Conservation (phyloP, 2,113 vertebrate genomes). For the Upupa epops region DNA sequence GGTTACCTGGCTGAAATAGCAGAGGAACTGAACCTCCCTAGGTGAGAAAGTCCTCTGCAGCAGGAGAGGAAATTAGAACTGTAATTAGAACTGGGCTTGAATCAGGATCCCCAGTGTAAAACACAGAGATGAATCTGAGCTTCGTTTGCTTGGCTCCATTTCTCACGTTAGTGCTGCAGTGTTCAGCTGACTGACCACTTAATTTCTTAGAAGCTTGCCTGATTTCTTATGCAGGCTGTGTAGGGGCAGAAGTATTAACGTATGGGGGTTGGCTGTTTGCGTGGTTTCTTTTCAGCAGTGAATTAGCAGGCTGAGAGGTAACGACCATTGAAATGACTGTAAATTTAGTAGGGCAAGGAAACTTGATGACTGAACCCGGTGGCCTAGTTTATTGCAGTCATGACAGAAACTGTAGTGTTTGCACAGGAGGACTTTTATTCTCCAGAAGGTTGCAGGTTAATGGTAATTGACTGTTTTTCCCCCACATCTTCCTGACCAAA, state of each 20-base stretch:
- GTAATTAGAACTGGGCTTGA: not conserved
- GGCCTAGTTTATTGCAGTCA: constrained; percentile 53
- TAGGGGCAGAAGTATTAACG: not conserved
- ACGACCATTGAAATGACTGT: constrained; percentile 41
- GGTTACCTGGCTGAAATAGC: not conserved
- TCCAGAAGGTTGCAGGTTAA: constrained; percentile 5
- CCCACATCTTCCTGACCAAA: not conserved
- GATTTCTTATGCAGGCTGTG: not conserved
- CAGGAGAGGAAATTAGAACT: not conserved
- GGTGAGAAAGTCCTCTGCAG: not conserved
- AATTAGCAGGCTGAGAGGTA: not conserved
- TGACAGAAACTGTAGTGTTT: constrained; percentile 59
- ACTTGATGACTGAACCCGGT: constrained; percentile 52
- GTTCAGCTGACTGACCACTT: not conserved
- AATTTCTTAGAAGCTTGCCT: no score
- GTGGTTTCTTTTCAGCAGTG: not conserved
- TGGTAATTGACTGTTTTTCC: not conserved
- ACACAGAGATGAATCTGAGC: not conserved
- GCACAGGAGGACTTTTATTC: constrained; percentile 33
- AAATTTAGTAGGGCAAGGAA: constrained; percentile 68
- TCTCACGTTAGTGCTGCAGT: not conserved
- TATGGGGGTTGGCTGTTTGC: not conserved
- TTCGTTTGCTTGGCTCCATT: not conserved
- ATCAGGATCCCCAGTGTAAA: not conserved
- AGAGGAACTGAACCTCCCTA: not conserved